Conservation (phyloP, 1,140 invertebrate species). For the Eueides isabella region DNA sequence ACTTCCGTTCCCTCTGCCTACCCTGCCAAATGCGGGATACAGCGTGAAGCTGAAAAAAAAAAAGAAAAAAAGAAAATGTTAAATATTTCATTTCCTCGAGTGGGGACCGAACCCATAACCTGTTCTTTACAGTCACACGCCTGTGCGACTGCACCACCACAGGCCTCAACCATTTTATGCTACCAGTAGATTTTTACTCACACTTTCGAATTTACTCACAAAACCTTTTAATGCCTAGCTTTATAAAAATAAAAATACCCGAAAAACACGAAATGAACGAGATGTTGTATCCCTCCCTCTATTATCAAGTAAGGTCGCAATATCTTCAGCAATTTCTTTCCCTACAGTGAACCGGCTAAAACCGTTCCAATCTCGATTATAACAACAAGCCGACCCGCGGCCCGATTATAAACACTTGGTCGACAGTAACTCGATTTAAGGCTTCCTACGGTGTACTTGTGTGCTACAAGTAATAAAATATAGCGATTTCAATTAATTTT, state of each 20-base stretch:
- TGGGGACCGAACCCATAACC: too few relatives aligned
- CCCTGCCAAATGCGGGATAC: too few relatives aligned
- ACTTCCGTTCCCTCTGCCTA: too few relatives aligned
- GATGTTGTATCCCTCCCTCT: not conserved
- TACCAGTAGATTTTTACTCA: too few relatives aligned
- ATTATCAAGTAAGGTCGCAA: conserved; percentile 6
- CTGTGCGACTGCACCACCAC: too few relatives aligned
- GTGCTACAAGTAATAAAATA: conserved; percentile 31
- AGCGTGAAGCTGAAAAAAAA: too few relatives aligned
- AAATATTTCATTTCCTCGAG: too few relatives aligned
- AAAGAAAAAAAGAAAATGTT: too few relatives aligned
- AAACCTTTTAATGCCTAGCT: not conserved
- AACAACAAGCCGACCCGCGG: conserved; percentile 43
- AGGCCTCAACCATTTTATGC: too few relatives aligned
- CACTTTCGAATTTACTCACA: too few relatives aligned
- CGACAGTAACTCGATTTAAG: conserved; percentile 69
- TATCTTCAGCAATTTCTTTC: conserved; percentile 37
- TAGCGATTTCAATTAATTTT: conserved; percentile 12
- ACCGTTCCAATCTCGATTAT: conserved; percentile 60
- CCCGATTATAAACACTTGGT: conserved; percentile 72
- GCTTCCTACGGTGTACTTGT: conserved; percentile 50
- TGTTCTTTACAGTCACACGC: too few relatives aligned
- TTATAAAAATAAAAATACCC: not conserved
- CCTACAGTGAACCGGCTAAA: conserved; percentile 45
- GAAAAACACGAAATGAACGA: not conserved